Conservation (phyloP, 2,888 invertebrate species). For the Stramonita haemastoma region DNA sequence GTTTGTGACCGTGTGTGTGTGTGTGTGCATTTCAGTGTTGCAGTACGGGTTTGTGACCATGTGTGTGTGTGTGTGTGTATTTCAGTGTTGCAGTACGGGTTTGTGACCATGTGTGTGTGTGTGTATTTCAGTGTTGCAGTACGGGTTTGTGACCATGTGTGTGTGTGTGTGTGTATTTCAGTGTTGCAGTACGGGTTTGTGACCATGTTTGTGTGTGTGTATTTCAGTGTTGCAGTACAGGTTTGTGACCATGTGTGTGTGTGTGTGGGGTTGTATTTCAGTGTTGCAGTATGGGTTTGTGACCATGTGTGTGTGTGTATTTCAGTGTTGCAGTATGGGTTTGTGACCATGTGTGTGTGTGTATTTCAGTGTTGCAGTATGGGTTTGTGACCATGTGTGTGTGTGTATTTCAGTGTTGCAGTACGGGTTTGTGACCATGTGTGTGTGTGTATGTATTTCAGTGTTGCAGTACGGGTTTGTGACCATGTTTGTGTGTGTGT, state of each 20-base stretch:
- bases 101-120: conserved; percentile 94
- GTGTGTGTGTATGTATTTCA: conserved; percentile 57
- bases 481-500: conserved; percentile 95
- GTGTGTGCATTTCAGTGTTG: no score
- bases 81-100: conserved; percentile 91
- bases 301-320: neutral
- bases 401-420: conserved; percentile 90
- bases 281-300: neutral
- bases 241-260: neutral
- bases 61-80: conserved; percentile 19
- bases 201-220: neutral
- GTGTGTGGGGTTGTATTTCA: neutral
- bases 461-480: conserved; percentile 96
- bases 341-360: conserved; percentile 97
- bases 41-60: no score
- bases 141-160: conserved; percentile 89
- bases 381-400: conserved; percentile 99
- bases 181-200: neutral
- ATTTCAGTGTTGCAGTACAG: neutral
- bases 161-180: neutral
- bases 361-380: conserved; percentile 98
- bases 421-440: no score
- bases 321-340: conserved; percentile 90
- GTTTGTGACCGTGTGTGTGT: no score
- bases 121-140: no score